A percentile compares a stretch with the other conserved stretches of the same genome.
Evolutionary conservation across 2,888 invertebrate genomes (phyloP).

Genomic region (Caenorhabditis sp.): DNA sequence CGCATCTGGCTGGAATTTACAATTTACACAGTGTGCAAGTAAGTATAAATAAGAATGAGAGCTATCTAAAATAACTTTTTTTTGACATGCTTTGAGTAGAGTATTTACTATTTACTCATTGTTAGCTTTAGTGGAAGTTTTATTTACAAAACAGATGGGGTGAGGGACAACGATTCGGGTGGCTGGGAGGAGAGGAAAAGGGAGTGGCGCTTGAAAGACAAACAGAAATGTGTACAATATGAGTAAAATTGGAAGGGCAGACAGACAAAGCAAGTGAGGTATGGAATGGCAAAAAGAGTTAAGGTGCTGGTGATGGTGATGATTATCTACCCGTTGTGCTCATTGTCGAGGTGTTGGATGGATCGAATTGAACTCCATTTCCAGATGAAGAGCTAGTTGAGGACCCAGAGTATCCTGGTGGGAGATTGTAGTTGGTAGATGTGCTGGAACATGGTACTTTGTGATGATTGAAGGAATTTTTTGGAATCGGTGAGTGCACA

Average conservation of each 20-base stretch:
- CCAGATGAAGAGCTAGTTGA: constrained; percentile 10
- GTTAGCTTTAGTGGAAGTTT: constrained; percentile 44
- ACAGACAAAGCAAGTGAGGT: constrained; percentile 3
- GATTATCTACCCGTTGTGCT: constrained; percentile 51
- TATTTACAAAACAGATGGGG: constrained; percentile 60
- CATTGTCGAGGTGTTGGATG: constrained; percentile 31
- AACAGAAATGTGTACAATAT: constrained; percentile 42
- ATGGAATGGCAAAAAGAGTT: constrained; percentile 8
- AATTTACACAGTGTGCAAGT: too few species aligned
- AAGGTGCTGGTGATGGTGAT: constrained; percentile 1
- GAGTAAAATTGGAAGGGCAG: constrained; percentile 13
- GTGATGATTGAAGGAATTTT: background rate
- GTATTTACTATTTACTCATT: constrained; percentile 51
- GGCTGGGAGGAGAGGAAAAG: too few species aligned
- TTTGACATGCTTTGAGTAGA: constrained; percentile 50
- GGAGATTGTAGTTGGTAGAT: constrained; percentile 49
- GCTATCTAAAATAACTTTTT: constrained; percentile 53
- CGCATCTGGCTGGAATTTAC: too few species aligned
- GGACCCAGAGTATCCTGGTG: constrained; percentile 19
- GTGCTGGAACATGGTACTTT: constrained; percentile 33
- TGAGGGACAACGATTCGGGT: constrained; percentile 28
- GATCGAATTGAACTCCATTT: constrained; percentile 47
- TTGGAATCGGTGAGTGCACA: constrained; percentile 33
- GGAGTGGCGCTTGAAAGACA: constrained; percentile 35
- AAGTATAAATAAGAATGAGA: too few species aligned